Percentiles rank a stretch among this genome's conserved stretches.
These are phyloP conservation scores for Hyposoter didymator DNA, from an alignment of 2,888 invertebrate genomes.

Conservation along the genomic window DNA sequence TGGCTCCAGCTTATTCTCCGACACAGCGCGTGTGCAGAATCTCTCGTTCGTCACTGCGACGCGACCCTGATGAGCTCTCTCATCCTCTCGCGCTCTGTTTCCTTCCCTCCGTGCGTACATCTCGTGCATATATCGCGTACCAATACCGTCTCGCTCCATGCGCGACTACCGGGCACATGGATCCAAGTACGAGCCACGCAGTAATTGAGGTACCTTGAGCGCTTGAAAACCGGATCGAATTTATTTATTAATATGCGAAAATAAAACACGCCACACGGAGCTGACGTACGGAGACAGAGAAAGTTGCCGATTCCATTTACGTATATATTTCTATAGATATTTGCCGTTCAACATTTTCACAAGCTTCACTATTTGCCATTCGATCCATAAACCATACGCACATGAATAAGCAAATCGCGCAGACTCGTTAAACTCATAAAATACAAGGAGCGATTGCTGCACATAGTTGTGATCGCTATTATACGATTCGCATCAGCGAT, in stretches of 20 bases:
- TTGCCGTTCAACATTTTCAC: neutral
- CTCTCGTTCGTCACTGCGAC: slow-evolving; percentile 52
- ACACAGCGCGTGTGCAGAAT: slow-evolving; percentile 47
- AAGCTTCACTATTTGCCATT: slow-evolving; percentile 20
- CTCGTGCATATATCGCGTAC: slow-evolving; percentile 38
- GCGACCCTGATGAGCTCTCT: slow-evolving; percentile 53
- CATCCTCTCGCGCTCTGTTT: neutral
- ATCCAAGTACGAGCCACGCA: slow-evolving; percentile 44
- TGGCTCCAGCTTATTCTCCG: slow-evolving; percentile 27
- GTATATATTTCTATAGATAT: neutral
- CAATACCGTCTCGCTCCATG: slow-evolving; percentile 28
- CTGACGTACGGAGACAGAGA: slow-evolving; percentile 3
- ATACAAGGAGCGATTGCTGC: slow-evolving; percentile 39
- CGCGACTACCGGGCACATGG: slow-evolving; percentile 39
- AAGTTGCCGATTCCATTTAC: slow-evolving; percentile 11
- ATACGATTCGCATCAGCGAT: slow-evolving; percentile 22
- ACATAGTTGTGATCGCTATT: slow-evolving; percentile 35
- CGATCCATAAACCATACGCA: slow-evolving; percentile 18
- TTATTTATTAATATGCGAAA: slow-evolving; percentile 54
- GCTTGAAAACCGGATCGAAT: slow-evolving; percentile 61
- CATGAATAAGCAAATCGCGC: slow-evolving; percentile 53
- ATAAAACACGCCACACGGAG: slow-evolving; percentile 37
- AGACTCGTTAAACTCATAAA: slow-evolving; percentile 55
- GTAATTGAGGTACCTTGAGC: slow-evolving; percentile 63
- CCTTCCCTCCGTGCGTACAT: slow-evolving; percentile 8